Conservation (phyloP, 2,888 invertebrate species). For the Sphecodes monilicornis region DNA sequence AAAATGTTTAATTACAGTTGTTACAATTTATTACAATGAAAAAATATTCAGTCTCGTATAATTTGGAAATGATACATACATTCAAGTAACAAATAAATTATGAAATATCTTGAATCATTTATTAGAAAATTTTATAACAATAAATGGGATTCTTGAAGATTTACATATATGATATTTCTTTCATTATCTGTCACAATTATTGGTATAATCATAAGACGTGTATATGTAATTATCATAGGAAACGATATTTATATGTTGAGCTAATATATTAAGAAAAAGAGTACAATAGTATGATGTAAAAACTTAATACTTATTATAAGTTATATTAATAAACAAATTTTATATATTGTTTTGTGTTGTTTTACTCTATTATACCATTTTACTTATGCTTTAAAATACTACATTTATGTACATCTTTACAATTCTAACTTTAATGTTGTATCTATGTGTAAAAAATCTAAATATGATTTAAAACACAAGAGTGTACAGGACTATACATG, state of each 20-base stretch:
- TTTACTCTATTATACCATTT: neutral
- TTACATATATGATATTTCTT: neutral
- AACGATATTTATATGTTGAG: neutral
- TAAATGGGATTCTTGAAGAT: neutral
- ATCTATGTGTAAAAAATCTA: neutral
- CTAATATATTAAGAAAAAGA: conserved; percentile 1
- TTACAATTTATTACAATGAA: neutral
- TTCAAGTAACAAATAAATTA: neutral
- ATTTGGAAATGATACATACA: neutral
- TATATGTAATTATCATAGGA: conserved; percentile 6
- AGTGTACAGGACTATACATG: neutral
- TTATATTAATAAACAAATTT: conserved; percentile 12
- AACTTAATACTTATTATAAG: neutral
- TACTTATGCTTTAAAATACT: neutral
- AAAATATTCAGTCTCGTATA: neutral
- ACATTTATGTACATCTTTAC: neutral
- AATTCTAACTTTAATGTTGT: neutral
- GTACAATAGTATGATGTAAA: conserved; percentile 3
- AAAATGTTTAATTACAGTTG: neutral
- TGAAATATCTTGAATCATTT: neutral
- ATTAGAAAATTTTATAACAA: neutral
- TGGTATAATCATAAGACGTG: neutral
- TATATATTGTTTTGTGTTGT: conserved; percentile 1
- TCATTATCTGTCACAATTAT: neutral
- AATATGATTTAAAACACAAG: neutral